A percentile compares a stretch with the other conserved stretches of the same genome.
phyloP scores from a whole-genome alignment of 2,888 invertebrate genomes.

The Lasioglossum figueresi region DNA sequence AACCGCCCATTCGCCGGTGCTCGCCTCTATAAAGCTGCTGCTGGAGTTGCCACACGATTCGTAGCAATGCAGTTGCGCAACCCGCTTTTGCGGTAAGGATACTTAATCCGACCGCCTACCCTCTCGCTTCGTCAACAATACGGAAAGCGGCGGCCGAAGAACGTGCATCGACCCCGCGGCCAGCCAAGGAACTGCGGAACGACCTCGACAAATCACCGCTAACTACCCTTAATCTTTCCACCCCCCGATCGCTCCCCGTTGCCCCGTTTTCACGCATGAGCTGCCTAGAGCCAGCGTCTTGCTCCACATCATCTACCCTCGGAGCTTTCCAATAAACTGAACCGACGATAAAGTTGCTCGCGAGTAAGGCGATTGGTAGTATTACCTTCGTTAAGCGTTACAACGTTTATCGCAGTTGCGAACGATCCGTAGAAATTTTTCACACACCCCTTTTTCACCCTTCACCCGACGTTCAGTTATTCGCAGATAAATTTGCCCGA shows the following conservation, averaged over 20 bases:
- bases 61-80: constrained; percentile 72
- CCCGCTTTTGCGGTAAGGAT: constrained; percentile 67
- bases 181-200: background rate
- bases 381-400: background rate
- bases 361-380: background rate
- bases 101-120: constrained; percentile 65
- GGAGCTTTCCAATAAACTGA: background rate
- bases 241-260: background rate
- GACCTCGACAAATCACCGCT: constrained; percentile 4
- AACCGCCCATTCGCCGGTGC: constrained; percentile 55
- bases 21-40: constrained; percentile 42
- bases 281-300: background rate
- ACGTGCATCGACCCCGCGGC: constrained; percentile 42
- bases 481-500: no score
- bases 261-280: background rate
- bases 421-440: background rate
- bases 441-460: background rate
- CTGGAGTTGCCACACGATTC: constrained; percentile 72
- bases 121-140: constrained; percentile 69
- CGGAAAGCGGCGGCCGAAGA: constrained; percentile 49
- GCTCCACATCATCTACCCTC: background rate
- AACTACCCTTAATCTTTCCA: constrained; percentile 6
- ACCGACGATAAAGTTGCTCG: background rate
- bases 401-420: background rate
- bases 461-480: no score